Evolutionary conservation across 2,888 invertebrate genomes (phyloP), one percentile per base, ranked within the genome.

Genomic region (Dicyrtomina minuta): DNA sequence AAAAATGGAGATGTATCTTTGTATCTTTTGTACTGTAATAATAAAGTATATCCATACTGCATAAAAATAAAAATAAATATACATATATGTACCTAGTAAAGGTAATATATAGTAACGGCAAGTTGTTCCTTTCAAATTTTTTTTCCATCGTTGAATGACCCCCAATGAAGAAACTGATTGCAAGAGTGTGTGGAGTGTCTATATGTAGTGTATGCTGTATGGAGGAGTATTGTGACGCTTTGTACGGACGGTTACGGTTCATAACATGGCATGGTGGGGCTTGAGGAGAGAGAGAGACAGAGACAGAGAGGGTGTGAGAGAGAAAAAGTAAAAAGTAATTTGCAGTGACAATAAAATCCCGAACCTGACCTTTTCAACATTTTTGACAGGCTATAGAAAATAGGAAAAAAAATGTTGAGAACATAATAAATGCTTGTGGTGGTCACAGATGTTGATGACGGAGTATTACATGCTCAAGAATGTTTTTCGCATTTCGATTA

Each of bases 341-440:
- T 49, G 24, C 4, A 27, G 33, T 56, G 56, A 56, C 56, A 27
- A 56, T 56, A 56, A 56, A 51, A 56, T 27, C 33, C 17, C n/a
- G 17, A 27, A 33, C 56, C 33, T 56, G 33, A 33, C 33, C 33
- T 27, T 56, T 33, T 33, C 24, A 46, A 46, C 46, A 15, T n/a
- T n/a, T 8, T n/a, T n/a, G 17, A 46, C n/a, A 46, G 46, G 46
- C 46, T n/a, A 13, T 10, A 17, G 46, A 17, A 46, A 17, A 46
- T 15, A 13, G 43, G 13, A 13, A 41, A 13, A 17, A 8, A 49
- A 33, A 20, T 33, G 26, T 24, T 46, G n/a, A 43, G 27, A 27
- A 60, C n/a, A 61, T 61, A 51, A 64, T 64, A 33, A 22, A n/a
- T 51, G 39, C 51, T 62, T 62, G 62, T 62, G 62, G 62, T 62